phyloP scores from a whole-genome alignment of 2,797 vertebrate genomes.

The Bovichtus variegatus region DNA sequence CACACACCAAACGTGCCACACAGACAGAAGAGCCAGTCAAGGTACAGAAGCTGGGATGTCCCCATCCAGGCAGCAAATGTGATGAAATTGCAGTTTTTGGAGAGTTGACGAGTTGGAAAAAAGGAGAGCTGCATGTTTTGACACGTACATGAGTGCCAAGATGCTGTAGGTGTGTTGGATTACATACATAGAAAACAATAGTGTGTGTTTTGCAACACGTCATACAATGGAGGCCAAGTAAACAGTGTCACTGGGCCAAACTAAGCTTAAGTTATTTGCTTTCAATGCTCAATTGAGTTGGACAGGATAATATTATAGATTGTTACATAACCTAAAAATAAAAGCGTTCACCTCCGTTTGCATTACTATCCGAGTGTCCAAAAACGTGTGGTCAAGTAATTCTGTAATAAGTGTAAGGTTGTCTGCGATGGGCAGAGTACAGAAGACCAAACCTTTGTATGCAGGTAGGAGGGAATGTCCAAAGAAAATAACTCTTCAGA shows the following conservation, averaged over 20 bases:
- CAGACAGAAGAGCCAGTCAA: conserved; percentile 7
- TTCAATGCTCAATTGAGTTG: neutral
- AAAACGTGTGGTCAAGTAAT: neutral
- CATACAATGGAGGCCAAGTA: neutral
- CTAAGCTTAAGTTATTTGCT: neutral
- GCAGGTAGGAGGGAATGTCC: neutral
- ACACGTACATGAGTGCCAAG: neutral
- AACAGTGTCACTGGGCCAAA: neutral
- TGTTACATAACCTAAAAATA: neutral
- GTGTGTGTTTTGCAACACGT: neutral
- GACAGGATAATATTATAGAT: neutral
- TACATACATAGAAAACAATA: neutral
- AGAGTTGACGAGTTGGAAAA: neutral
- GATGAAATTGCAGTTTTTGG: conserved; percentile 8
- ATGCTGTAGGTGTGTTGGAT: neutral
- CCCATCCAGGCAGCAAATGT: conserved; percentile 10
- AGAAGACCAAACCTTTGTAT: neutral
- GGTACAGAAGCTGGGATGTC: conserved; percentile 2
- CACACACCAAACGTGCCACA: neutral
- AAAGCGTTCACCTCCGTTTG: conserved; percentile 3
- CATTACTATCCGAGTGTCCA: neutral
- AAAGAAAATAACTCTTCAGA: neutral
- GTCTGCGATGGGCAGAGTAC: neutral
- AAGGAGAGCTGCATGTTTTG: neutral
- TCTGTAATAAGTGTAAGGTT: neutral